These are phyloP conservation scores for Bungarus multicinctus DNA, from an alignment of 2,113 vertebrate species.

Conservation along the genomic window DNA sequence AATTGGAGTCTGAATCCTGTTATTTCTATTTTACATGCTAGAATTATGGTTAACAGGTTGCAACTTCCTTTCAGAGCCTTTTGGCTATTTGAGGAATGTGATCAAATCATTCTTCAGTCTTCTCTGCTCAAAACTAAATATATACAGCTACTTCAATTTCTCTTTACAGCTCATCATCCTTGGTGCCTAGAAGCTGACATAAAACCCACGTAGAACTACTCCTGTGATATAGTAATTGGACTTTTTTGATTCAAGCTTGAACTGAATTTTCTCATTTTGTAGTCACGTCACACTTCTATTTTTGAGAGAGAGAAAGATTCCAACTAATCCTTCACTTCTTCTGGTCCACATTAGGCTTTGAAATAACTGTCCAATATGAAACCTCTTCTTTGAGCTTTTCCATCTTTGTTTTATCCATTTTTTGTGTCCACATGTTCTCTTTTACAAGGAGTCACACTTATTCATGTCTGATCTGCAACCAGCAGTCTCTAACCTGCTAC, in stretches of 20 bases:
- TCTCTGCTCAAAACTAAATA: background rate
- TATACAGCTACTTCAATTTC: background rate
- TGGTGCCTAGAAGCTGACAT: background rate
- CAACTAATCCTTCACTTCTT: background rate
- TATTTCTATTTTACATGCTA: background rate
- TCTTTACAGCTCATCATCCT: background rate
- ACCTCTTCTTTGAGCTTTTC: background rate
- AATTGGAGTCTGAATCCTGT: background rate
- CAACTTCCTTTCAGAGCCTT: background rate
- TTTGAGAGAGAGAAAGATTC: background rate
- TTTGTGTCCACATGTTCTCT: background rate
- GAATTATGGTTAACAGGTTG: background rate
- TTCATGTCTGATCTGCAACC: background rate
- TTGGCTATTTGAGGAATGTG: background rate
- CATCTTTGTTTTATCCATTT: background rate
- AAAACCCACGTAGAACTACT: background rate
- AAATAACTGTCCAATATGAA: background rate
- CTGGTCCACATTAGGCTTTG: background rate
- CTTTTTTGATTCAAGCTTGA: background rate
- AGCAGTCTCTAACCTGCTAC: background rate
- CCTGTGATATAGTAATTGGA: background rate
- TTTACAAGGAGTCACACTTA: background rate
- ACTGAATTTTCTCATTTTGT: background rate
- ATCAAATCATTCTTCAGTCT: background rate
- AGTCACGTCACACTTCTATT: background rate